phyloP scores from a whole-genome alignment of 2,888 invertebrate genomes.

The Oscheius sp. region DNA sequence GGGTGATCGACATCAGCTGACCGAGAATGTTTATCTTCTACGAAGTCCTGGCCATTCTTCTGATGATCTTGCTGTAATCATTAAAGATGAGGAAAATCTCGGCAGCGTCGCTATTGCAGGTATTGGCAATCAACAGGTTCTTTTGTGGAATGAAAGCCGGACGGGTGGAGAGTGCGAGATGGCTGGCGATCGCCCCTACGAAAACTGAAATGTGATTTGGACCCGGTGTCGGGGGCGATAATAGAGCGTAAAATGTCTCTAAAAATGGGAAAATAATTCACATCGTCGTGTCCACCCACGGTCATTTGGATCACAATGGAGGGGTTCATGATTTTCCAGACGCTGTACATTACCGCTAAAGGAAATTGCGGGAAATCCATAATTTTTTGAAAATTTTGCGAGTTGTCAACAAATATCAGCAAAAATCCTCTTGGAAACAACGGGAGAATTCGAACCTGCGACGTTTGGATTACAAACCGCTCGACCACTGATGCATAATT shows the following conservation, averaged over 20 bases:
- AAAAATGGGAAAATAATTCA: not conserved
- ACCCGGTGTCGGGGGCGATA: no score
- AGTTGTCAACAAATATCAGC: no score
- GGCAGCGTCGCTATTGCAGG: conserved; percentile 67
- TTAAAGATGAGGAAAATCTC: conserved; percentile 56
- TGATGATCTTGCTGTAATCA: conserved; percentile 69
- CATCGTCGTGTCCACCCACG: conserved; percentile 19
- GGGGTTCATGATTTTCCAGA: conserved; percentile 62
- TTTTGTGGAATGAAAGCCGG: not conserved
- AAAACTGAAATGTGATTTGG: conserved; percentile 16
- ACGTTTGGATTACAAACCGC: no score
- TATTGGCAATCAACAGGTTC: conserved; percentile 1
- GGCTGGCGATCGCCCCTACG: not conserved
- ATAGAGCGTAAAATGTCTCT: no score
- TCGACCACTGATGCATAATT: no score
- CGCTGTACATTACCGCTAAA: conserved; percentile 61
- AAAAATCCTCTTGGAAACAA: no score
- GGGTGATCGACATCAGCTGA: conserved; percentile 60
- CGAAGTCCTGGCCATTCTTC: conserved; percentile 69
- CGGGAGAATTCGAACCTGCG: no score
- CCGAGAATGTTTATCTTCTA: conserved; percentile 63
- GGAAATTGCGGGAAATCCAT: no score
- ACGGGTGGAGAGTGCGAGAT: no score
- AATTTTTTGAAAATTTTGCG: no score
- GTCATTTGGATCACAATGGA: conserved; percentile 69